Evolutionary conservation across 1,140 invertebrate genomes (phyloP).

Genomic region (Chrysopa pallens): DNA sequence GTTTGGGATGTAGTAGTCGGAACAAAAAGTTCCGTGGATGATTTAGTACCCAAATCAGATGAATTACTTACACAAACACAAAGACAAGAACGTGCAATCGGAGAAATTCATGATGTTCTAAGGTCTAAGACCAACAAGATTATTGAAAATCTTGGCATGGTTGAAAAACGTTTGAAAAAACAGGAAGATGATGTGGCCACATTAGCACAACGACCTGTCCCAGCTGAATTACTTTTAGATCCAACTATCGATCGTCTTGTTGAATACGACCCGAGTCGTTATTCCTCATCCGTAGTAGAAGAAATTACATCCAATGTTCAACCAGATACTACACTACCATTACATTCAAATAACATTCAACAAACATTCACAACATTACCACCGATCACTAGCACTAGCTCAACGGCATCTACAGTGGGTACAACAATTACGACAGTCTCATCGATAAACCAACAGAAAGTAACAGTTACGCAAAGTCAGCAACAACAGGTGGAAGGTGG

Average conservation of each 20-base stretch:
- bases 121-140: conserved; percentile 68
- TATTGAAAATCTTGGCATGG: conserved; percentile 69
- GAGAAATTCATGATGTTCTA: conserved; percentile 69
- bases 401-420: conserved; percentile 15
- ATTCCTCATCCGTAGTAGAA: conserved; percentile 10
- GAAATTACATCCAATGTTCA: conserved; percentile 8
- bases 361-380: conserved; percentile 21
- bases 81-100: conserved; percentile 69
- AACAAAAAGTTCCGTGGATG: conserved; percentile 68
- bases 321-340: conserved; percentile 12
- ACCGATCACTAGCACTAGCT: conserved; percentile 16
- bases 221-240: conserved; percentile 52
- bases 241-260: conserved; percentile 57
- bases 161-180: conserved; percentile 65
- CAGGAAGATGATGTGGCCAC: conserved; percentile 59
- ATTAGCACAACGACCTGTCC: conserved; percentile 48
- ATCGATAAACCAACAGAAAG: conserved; percentile 12
- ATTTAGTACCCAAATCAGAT: conserved; percentile 68
- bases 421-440: conserved; percentile 18
- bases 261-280: conserved; percentile 53
- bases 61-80: conserved; percentile 69
- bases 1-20: conserved; percentile 76
- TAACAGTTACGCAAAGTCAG: conserved; percentile 13
- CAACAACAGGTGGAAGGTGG: conserved; percentile 13
- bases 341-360: conserved; percentile 4